phyloP scores from a whole-genome alignment of 2,888 invertebrate genomes.

The Altica lythri region DNA sequence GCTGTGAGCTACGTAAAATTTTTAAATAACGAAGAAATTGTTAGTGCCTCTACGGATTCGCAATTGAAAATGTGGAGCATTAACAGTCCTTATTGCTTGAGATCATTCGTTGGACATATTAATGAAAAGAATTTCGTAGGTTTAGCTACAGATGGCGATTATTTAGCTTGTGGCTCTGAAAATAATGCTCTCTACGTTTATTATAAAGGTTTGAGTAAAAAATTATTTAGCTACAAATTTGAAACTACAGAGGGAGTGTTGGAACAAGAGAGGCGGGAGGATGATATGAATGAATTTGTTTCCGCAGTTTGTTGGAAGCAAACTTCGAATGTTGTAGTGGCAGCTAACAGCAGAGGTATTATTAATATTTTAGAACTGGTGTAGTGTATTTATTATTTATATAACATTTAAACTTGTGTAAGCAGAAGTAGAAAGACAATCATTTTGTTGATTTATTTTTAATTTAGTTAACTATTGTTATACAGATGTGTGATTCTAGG shows the following conservation, averaged over 20 bases:
- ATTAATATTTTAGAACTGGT: constrained; percentile 85
- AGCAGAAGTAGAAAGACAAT: too few relatives aligned
- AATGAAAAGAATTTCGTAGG: constrained; percentile 98
- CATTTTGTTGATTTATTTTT: background rate
- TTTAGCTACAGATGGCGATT: constrained; percentile 87
- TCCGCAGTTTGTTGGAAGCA: constrained; percentile 94
- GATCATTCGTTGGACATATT: constrained; percentile 88
- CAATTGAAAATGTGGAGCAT: constrained; percentile 91
- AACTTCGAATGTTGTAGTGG: constrained; percentile 82
- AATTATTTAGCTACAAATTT: constrained; percentile 85
- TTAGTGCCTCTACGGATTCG: constrained; percentile 91
- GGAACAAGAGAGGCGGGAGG: constrained; percentile 77
- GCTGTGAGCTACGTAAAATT: constrained; percentile 95
- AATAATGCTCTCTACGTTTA: constrained; percentile 92
- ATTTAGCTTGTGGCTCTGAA: constrained; percentile 93
- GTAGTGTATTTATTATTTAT: constrained; percentile 49
- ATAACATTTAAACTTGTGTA: background rate
- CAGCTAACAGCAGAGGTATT: constrained; percentile 92
- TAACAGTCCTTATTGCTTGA: constrained; percentile 73
- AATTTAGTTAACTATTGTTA: too few relatives aligned
- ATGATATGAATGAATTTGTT: constrained; percentile 90
- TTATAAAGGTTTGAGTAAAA: constrained; percentile 86
- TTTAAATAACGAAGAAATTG: constrained; percentile 80
- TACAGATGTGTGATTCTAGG: too few relatives aligned
- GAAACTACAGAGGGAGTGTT: constrained; percentile 79